Base-by-base conservation (phyloP, 2,888 invertebrate species). In the Dryobotodes eremita region DNA sequence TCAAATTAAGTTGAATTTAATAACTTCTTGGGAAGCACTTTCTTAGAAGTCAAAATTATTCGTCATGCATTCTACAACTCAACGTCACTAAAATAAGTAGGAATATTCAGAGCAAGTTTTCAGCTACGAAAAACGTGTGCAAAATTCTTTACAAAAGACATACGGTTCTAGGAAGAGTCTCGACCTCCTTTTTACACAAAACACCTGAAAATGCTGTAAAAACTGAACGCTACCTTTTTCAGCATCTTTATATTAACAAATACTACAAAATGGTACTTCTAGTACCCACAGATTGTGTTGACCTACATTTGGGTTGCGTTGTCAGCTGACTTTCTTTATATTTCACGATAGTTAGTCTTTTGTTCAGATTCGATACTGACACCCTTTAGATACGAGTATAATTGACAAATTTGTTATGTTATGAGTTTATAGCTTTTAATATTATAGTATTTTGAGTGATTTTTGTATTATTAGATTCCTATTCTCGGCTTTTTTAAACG, bases 341-440 rank as follows among this genome's bases (percentile, higher is more conserved):
- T 75, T 82, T 72, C 75, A 71, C 79, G 72, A 79, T 84, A 84
- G 77, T 86, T 83, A 26, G 61, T 74, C 75, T 79, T 82, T 66
- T 81, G 84, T 84, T 48, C 62, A 31, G 6, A 23, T 6, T 23
- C 3, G 7, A 72, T 53, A 76, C 71, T 77, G 31, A 36, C 42
- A 70, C 17, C 17, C 23, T 59, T 8, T 48, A 3, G n/a, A 50
- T 23, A 62, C 1, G 8, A 53, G 31, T 36, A 42, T 36, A 42
- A 42, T 55, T 70, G 36, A 36, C 11, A 17, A 17, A 3, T 55
- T 55, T 36, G 6, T 17, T 36, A 23, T 11, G 50, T 42, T 42
- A 42, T 6, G 7, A 42, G 42, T 42, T 23, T 62, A 20, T 64
- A 15, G 15, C 8, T 68, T 50, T 50, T 26, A 48, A 48, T 31